Evolutionary conservation across 2,888 invertebrate species (phyloP).

Genomic region (Catotricha subobsoleta): DNA sequence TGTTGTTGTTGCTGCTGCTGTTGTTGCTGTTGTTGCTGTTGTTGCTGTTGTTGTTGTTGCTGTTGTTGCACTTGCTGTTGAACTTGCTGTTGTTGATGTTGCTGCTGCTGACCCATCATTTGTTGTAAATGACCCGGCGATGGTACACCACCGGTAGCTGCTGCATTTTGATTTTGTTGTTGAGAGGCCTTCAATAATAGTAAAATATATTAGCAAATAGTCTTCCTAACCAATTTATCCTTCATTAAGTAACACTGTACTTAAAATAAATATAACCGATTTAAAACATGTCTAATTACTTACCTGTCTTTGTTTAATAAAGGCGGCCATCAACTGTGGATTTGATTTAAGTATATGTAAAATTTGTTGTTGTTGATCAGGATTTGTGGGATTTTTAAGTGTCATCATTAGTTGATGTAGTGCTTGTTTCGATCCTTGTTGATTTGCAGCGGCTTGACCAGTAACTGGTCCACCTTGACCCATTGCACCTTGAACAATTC

Average conservation of each 20-base stretch:
- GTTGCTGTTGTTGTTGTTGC: constrained; percentile 27
- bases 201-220: not conserved
- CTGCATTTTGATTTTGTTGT: constrained; percentile 22
- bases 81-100: constrained; percentile 14
- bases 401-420: constrained; percentile 77
- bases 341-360: constrained; percentile 81
- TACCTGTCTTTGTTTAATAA: constrained; percentile 70
- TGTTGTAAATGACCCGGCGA: constrained; percentile 26
- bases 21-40: constrained; percentile 23
- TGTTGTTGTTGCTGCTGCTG: constrained; percentile 27
- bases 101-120: constrained; percentile 25
- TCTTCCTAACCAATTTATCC: not conserved
- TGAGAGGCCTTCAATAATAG: not conserved
- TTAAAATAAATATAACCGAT: not conserved
- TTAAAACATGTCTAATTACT: constrained; percentile 15
- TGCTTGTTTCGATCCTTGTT: constrained; percentile 41
- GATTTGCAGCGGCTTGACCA: too few species aligned
- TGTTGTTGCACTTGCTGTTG: constrained; percentile 17
- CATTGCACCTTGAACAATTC: constrained; percentile 15
- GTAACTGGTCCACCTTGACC: constrained; percentile 19
- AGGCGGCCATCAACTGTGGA: constrained; percentile 89
- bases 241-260: not conserved
- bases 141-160: constrained; percentile 21
- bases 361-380: constrained; percentile 81
- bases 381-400: constrained; percentile 56